Conservation (phyloP, 2,113 vertebrate genomes). For the Nothobranchius kuhntae region DNA sequence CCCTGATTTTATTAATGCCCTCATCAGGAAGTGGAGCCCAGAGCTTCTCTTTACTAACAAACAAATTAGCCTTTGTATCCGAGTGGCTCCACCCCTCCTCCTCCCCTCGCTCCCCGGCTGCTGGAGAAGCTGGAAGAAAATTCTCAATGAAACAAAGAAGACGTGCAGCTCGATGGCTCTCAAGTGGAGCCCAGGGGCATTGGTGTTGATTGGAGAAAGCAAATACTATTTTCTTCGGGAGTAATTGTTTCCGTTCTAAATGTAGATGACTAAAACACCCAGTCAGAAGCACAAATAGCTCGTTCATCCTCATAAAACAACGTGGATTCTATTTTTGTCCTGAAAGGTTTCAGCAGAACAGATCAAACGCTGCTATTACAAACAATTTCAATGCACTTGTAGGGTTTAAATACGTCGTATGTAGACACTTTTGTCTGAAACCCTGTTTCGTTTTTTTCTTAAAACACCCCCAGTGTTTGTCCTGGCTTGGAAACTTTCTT, state of each 20-base stretch:
- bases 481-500: conserved; percentile 26
- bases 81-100: conserved; percentile 71
- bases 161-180: conserved; percentile 75
- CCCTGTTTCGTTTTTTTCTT: not conserved
- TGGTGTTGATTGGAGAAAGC: conserved; percentile 76
- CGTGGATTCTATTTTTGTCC: conserved; percentile 59
- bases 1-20: conserved; percentile 77
- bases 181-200: conserved; percentile 71
- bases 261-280: conserved; percentile 64
- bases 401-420: not conserved
- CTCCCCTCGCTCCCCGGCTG: conserved; percentile 53
- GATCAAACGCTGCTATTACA: conserved; percentile 36
- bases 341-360: conserved; percentile 42
- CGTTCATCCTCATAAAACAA: conserved; percentile 64
- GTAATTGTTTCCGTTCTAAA: conserved; percentile 79
- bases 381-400: conserved; percentile 22
- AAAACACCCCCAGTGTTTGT: not conserved
- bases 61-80: conserved; percentile 84
- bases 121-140: conserved; percentile 73
- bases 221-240: conserved; percentile 74
- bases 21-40: conserved; percentile 75
- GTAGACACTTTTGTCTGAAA: not conserved
- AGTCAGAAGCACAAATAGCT: conserved; percentile 64
- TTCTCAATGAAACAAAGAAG: conserved; percentile 81
- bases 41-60: conserved; percentile 82